phyloP scores from a whole-genome alignment of 2,113 vertebrate genomes.

The Lutjanus erythropterus region DNA sequence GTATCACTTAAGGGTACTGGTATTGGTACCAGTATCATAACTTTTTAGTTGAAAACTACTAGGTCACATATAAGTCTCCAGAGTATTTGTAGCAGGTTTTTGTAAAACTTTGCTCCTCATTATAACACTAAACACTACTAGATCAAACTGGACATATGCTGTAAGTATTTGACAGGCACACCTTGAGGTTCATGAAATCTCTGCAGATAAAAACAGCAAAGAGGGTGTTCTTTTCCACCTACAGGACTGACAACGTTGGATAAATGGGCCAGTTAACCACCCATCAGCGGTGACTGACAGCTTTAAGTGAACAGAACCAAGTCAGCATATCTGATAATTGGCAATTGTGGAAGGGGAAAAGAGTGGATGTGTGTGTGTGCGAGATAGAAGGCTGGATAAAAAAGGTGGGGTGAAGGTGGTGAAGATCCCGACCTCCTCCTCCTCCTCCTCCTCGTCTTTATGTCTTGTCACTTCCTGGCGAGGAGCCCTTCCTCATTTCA shows the following conservation, averaged over 20 bases:
- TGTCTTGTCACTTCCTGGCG: conserved; percentile 51
- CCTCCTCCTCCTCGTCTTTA: conserved; percentile 12
- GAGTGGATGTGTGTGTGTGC: conserved; percentile 1
- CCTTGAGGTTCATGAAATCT: not conserved
- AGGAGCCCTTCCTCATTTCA: conserved; percentile 33
- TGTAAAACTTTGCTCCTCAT: not conserved
- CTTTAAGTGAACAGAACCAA: conserved; percentile 49
- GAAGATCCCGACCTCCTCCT: conserved; percentile 9
- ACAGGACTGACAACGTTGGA: conserved; percentile 1
- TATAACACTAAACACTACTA: not conserved
- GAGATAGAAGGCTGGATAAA: conserved; percentile 20
- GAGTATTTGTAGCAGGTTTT: not conserved
- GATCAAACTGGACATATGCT: no score
- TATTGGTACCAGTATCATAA: no score
- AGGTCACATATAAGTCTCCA: not conserved
- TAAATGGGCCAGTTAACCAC: conserved; percentile 49
- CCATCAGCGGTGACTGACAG: conserved; percentile 59
- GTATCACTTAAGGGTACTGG: no score
- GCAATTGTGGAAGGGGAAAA: conserved; percentile 41
- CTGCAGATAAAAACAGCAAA: not conserved
- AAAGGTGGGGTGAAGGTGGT: not conserved
- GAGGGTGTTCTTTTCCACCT: not conserved
- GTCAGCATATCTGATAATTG: conserved; percentile 76
- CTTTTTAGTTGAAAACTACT: not conserved
- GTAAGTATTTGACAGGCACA: not conserved